These are phyloP conservation scores for Ypsolopha scabrella DNA, from an alignment of 2,888 invertebrate genomes.

Conservation along the genomic window DNA sequence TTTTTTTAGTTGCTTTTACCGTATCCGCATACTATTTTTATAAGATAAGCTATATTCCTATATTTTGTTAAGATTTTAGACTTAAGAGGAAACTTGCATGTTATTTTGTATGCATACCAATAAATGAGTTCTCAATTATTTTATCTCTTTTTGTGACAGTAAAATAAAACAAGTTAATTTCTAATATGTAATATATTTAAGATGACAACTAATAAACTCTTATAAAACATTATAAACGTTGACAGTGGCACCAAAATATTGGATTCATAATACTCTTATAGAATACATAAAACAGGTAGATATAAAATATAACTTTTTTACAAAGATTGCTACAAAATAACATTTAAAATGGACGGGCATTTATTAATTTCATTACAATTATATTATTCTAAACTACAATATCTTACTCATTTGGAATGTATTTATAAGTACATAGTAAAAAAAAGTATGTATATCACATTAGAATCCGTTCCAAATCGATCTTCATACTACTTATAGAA, in stretches of 20 bases:
- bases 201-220: no score
- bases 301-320: background rate
- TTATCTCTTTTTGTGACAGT: background rate
- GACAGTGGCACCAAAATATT: background rate
- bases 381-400: background rate
- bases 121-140: constrained; percentile 19
- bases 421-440: background rate
- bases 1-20: no score
- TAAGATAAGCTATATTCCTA: constrained; percentile 54
- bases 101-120: constrained; percentile 50
- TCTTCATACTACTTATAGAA: no score
- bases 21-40: constrained; percentile 20
- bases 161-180: no score
- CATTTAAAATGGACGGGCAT: background rate
- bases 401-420: background rate
- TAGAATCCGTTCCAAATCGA: no score
- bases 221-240: background rate
- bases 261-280: background rate
- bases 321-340: background rate
- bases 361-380: background rate
- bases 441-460: no score
- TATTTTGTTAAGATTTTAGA: constrained; percentile 52
- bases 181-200: background rate
- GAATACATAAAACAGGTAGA: no score
- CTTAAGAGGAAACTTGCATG: constrained; percentile 20